Evolutionary conservation across 1,140 invertebrate genomes (phyloP).

Genomic region (Meloidogyne floridensis): DNA sequence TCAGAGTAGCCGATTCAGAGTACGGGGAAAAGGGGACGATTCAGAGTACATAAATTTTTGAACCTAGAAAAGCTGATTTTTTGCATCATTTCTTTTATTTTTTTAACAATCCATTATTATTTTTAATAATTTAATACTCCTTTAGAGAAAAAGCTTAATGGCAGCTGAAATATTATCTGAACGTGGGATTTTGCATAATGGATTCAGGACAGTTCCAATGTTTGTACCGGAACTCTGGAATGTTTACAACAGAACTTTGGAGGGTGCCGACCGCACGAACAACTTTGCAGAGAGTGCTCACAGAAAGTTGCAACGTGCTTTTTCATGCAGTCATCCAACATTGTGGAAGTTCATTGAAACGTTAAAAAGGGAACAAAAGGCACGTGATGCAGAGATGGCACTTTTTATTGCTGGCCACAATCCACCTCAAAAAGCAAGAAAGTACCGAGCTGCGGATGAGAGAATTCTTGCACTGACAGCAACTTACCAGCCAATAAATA

Average conservation of each 20-base stretch:
- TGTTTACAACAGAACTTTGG: constrained; percentile 12
- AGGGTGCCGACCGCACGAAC: constrained; percentile 15
- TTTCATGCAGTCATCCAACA: constrained; percentile 15
- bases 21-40: too few species aligned
- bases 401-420: background rate
- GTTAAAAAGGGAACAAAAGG: background rate
- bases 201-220: background rate
- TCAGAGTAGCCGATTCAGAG: too few species aligned
- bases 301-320: constrained; percentile 9
- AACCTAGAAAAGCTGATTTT: too few species aligned
- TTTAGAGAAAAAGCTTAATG: too few species aligned
- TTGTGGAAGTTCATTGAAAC: constrained; percentile 22
- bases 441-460: background rate
- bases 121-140: too few species aligned
- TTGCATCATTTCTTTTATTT: too few species aligned
- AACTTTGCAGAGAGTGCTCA: constrained; percentile 30
- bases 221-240: constrained; percentile 1
- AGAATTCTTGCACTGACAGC: background rate
- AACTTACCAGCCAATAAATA: background rate
- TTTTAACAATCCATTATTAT: too few species aligned
- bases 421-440: constrained; percentile 10
- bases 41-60: too few species aligned
- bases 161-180: too few species aligned
- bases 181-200: constrained; percentile 1
- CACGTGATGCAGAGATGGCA: constrained; percentile 13